These are phyloP conservation scores for Prionace glauca DNA, from an alignment of 2,797 vertebrate species.

Conservation along the genomic window DNA sequence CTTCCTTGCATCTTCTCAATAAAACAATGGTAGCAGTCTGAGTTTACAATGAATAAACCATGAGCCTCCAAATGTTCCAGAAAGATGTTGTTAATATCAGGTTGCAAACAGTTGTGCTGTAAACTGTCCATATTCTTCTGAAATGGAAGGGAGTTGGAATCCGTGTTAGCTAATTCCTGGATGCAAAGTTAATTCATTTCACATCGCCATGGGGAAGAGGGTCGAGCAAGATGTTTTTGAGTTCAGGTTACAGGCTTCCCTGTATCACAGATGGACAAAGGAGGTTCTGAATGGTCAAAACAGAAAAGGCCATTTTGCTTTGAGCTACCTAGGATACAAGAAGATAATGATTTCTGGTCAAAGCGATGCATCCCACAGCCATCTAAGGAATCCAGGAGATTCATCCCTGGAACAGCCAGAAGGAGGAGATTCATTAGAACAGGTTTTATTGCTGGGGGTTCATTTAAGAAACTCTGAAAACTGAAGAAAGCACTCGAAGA, in stretches of 20 bases:
- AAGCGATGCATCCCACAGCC: background rate
- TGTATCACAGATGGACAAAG: too few species aligned
- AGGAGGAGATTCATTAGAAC: background rate
- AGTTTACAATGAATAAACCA: background rate
- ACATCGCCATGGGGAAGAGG: background rate
- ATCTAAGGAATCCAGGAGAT: background rate
- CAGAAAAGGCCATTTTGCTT: background rate
- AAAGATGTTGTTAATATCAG: background rate
- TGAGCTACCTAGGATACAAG: background rate
- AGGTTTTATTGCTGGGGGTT: background rate
- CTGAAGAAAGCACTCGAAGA: background rate
- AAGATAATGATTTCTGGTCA: background rate
- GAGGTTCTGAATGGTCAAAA: background rate
- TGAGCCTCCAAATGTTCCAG: background rate
- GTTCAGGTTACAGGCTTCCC: background rate
- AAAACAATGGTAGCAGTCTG: too few species aligned
- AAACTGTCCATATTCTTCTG: background rate
- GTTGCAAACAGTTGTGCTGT: background rate
- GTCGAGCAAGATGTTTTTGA: background rate
- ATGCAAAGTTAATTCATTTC: background rate
- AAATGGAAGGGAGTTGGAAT: background rate
- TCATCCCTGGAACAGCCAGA: background rate
- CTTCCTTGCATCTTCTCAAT: too few species aligned
- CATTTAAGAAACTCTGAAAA: background rate
- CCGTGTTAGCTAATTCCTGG: background rate